Base-by-base conservation (phyloP, 2,113 vertebrate genomes). In the Drymodes brunneopygia region DNA sequence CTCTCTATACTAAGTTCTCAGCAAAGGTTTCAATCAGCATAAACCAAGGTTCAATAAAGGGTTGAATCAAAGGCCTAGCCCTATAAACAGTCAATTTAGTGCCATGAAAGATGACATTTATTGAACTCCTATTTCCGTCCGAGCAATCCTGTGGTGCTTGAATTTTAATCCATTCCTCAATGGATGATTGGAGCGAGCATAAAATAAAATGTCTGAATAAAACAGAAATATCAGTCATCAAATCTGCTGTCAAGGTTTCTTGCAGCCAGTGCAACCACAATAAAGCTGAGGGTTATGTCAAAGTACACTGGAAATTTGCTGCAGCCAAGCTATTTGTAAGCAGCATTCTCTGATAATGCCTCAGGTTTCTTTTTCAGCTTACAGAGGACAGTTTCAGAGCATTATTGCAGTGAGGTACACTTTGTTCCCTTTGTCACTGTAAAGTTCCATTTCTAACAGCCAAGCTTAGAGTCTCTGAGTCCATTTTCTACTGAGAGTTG, bases 131-230 rank as follows among this genome's bases (percentile, higher is more conserved):
- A 58, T 95, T 95, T 95, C 79, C 18, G 1, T 83, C 71, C 58
- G 65, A 85, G 79, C 35, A 85, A 75, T 93, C 81, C 66, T 45
- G 11, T 31, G 54, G 74, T 83, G 47, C 71, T 88, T 94, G 90
- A 91, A 77, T 88, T 91, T 90, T 77, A 92, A 95, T 95, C 79
- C 58, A 69, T 91, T 90, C 35, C 67, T 95, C 66, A 94, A 85
- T 1, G 5, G 66, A 84, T 88, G 92, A 88, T 83, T 69, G 81
- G 44, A 91, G 47, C 35, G 73, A 61, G 62, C 58, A 78, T 92
- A 74, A 95, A 94, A 94, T 81, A 83, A 94, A 95, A 81, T 54
- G 73, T 89, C 86, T 82, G 77, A 94, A 79, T 92, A 81, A 94
- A 91, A 67, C 53, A 92, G 86, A 89, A 94, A 79, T 89, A 89